These are phyloP conservation scores for Nanger granti DNA, from an alignment of 2,113 vertebrate genomes.

Conservation along the genomic window DNA sequence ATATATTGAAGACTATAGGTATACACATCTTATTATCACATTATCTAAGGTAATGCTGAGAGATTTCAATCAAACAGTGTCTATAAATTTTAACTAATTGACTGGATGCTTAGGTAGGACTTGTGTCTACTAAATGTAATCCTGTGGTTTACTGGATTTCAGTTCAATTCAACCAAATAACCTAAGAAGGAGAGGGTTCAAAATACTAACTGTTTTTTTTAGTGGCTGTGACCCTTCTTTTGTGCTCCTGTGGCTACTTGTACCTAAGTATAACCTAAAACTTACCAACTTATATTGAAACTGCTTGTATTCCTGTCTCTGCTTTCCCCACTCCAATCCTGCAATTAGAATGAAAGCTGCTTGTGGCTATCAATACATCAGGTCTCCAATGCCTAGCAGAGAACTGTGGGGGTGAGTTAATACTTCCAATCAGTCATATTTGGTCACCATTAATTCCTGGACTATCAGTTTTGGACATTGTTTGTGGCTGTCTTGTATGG, in stretches of 20 bases:
- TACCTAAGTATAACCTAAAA: background rate
- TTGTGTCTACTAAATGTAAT: background rate
- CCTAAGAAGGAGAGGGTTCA: background rate
- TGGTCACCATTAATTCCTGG: background rate
- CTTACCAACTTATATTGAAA: background rate
- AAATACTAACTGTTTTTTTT: background rate
- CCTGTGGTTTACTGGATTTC: background rate
- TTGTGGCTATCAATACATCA: too few relatives aligned
- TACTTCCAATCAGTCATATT: background rate
- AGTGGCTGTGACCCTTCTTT: too few relatives aligned
- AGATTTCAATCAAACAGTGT: background rate
- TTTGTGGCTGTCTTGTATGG: background rate
- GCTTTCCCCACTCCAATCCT: background rate
- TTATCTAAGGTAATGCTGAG: background rate
- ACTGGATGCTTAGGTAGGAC: background rate
- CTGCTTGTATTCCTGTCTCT: background rate
- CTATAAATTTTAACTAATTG: background rate
- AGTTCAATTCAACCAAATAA: background rate
- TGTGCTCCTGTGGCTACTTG: accelerated
- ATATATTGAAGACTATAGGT: background rate
- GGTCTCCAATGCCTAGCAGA: background rate
- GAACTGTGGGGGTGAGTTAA: background rate
- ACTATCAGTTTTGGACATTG: background rate
- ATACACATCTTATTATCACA: too few relatives aligned
- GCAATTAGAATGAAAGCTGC: background rate